Evolutionary conservation across 2,797 vertebrate species (phyloP), one percentile per base, ranked within the genome.

Genomic region (Notolepis coatsorum): DNA sequence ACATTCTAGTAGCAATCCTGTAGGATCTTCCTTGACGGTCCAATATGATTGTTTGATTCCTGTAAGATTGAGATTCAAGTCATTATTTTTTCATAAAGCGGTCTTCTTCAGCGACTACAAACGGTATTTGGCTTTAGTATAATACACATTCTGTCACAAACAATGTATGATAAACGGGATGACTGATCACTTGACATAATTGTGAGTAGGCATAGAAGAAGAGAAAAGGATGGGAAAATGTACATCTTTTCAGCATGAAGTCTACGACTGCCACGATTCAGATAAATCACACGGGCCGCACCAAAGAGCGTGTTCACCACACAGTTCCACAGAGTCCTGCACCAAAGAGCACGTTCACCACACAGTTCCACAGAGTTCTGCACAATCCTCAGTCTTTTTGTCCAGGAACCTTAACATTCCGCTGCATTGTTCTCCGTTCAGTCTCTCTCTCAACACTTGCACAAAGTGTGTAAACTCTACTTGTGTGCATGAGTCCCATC

Each of bases 71-170:
- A n/a, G n/a, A n/a, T n/a, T n/a, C n/a, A n/a, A n/a, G n/a, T n/a
- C n/a, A n/a, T n/a, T n/a, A n/a, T n/a, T n/a, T n/a, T n/a, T n/a
- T n/a, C n/a, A 61, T 55, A 13, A 31, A 43, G 21, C 49, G 56
- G 61, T 71, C 55, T 61, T 37, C 31, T 69, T 27, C 23, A 65
- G 73, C 56, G 75, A 62, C 18, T 24, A 55, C 55, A 51, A 49
- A 63, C 43, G 56, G 49, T 61, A 62, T 80, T 75, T 82, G 73
- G 75, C 59, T 49, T 84, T 68, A 77, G 68, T 70, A 83, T 68
- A 60, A 58, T 27, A 68, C 42, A 67, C 18, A n/a, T 17, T 61
- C 55, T 56, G 69, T 67, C 46, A 58, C 77, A 59, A 59, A 66
- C 27, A 60, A 75, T 66, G 69, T 62, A 70, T 56, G 73, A 70